These are phyloP conservation scores for Mirza zaza DNA, from an alignment of 2,113 vertebrate species.

Conservation along the genomic window DNA sequence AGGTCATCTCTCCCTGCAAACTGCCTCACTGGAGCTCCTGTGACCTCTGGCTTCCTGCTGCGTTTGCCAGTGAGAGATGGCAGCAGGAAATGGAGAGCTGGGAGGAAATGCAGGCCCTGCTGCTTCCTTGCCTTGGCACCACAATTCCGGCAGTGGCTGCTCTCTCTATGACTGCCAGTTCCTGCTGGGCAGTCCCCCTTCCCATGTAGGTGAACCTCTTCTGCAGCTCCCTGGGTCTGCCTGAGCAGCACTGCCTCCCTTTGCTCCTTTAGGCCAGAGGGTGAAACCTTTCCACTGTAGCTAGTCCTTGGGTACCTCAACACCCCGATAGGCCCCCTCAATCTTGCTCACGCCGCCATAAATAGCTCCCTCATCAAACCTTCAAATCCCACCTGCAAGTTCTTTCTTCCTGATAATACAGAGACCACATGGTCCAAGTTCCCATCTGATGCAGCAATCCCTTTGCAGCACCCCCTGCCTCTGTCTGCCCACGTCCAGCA, in stretches of 20 bases:
- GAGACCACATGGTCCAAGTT: neutral
- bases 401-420: neutral
- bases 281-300: neutral
- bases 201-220: neutral
- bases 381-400: neutral
- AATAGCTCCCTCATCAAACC: neutral
- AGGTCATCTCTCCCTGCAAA: neutral
- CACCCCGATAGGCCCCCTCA: too few species aligned
- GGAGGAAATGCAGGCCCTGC: neutral
- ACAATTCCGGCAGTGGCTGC: neutral
- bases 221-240: neutral
- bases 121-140: neutral
- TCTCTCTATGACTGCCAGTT: neutral
- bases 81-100: neutral
- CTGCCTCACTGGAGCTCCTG: neutral
- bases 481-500: neutral
- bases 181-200: neutral
- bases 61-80: neutral
- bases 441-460: neutral
- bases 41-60: neutral
- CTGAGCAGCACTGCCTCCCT: neutral
- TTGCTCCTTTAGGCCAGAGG: neutral
- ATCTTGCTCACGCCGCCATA: neutral
- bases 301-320: neutral
- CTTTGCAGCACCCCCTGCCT: neutral